phyloP scores from a whole-genome alignment of 2,888 invertebrate genomes.

The Elysia crispata region DNA sequence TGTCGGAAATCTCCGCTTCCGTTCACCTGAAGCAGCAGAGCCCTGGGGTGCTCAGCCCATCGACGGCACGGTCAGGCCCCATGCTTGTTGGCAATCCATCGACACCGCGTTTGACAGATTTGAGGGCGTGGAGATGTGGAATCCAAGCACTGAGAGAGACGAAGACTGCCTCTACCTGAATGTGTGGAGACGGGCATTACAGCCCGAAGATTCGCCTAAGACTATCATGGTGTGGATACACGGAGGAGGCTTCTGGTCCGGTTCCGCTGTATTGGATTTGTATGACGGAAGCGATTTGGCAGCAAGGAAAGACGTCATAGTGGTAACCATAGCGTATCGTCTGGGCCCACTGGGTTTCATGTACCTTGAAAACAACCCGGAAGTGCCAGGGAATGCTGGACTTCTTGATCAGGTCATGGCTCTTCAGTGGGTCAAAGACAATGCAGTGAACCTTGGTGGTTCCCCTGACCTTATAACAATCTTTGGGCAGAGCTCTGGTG shows the following conservation, averaged over 20 bases:
- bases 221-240: conserved; percentile 97
- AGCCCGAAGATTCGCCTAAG: not conserved
- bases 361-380: conserved; percentile 86
- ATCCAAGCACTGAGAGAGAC: conserved; percentile 93
- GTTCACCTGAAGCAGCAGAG: conserved; percentile 18
- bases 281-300: conserved; percentile 80
- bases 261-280: conserved; percentile 86
- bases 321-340: too few species aligned
- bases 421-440: too few species aligned
- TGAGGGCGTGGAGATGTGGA: conserved; percentile 97
- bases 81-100: conserved; percentile 90
- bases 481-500: conserved; percentile 71
- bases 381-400: conserved; percentile 91
- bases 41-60: conserved; percentile 80
- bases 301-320: too few species aligned
- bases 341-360: too few species aligned
- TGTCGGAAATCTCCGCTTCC: conserved; percentile 87
- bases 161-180: conserved; percentile 97
- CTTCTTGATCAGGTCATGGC: conserved; percentile 95
- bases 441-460: conserved; percentile 81
- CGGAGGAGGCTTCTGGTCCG: conserved; percentile 95
- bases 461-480: conserved; percentile 59
- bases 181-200: conserved; percentile 82
- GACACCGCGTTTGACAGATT: conserved; percentile 94
- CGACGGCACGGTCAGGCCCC: conserved; percentile 84